Base-by-base conservation (phyloP, 92 coral and sea anemone species). In the Siderastrea siderea region DNA sequence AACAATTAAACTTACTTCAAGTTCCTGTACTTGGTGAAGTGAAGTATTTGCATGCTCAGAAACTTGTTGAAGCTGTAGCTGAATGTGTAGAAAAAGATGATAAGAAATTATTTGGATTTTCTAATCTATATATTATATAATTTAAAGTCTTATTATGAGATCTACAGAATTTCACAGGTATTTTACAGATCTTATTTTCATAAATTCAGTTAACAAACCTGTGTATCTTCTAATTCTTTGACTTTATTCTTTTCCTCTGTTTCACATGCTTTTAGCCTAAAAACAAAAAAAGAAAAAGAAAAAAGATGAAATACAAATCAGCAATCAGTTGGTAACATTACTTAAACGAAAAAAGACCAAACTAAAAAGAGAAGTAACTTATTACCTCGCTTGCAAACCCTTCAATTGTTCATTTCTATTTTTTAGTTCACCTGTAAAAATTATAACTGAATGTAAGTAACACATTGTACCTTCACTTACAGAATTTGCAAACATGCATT, bases 31-130 rank as follows among this genome's bases (percentile, higher is more conserved):
- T 80, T 97, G 98, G 47, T 97, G 98, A 52, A 95, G 87, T 0
- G 98, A 93, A 2, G 97, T 88, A 50, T 97, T 95, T 11, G 99
- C 99, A 71, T 97, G 98, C 61, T 97, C 99, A 1, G 98, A 90
- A 45, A 97, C 94, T 47, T 97, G 98, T 61, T 97, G 98, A 74
- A 97, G 90, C 82, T 95, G 98, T 19, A 94, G 90, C 99, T 97
- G 26, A 9, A 79, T 60, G 64, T 47, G 16, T 12, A 77, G 68
- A 48, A 15, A 88, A 46, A 47, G 17, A 60, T 16, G 55, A 60
- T 3, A 10, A 14, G 10, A 62, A 74, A 12, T 76, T 76, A 13
- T n/a, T 6, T 14, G 16, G 1, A 14, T 4, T 6, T 61, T 61
- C 13, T 13, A 57, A 57, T 57, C 14, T 57, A 57, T 57, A 57